phyloP scores from a whole-genome alignment of 1,140 invertebrate species.

The Mycetomoellerius zeteki region DNA sequence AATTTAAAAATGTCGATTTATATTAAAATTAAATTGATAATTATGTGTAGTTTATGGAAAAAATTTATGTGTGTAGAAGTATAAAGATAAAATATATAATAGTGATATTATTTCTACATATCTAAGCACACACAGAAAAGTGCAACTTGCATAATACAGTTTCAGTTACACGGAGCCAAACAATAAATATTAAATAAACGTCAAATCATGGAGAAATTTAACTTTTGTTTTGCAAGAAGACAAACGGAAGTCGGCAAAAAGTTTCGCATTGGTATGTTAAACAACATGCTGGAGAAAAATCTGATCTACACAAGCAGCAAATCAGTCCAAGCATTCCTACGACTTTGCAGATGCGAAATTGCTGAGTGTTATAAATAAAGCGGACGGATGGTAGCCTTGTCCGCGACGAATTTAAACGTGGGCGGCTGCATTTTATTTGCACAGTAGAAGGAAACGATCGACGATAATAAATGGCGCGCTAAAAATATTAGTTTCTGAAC shows the following conservation, averaged over 20 bases:
- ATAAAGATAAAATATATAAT: neutral
- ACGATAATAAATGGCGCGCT: slow-evolving; percentile 52
- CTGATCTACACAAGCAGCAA: neutral
- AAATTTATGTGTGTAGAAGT: neutral
- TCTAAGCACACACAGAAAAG: neutral
- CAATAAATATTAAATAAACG: neutral
- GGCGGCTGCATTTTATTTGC: slow-evolving; percentile 54
- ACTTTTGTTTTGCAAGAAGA: neutral
- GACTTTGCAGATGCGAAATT: slow-evolving; percentile 29
- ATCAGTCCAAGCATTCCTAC: slow-evolving; percentile 18
- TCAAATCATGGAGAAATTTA: neutral
- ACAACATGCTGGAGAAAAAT: slow-evolving; percentile 38
- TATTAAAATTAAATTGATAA: neutral
- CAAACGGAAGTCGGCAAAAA: slow-evolving; percentile 17
- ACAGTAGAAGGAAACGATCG: slow-evolving; percentile 56
- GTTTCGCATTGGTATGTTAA: slow-evolving; percentile 24
- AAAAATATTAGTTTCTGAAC: slow-evolving; percentile 45
- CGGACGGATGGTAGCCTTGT: slow-evolving; percentile 37
- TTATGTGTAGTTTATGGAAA: neutral
- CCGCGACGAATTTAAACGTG: slow-evolving; percentile 53
- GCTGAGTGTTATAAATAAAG: slow-evolving; percentile 59
- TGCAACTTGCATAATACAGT: neutral
- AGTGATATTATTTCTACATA: neutral
- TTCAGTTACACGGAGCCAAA: neutral
- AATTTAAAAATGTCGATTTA: slow-evolving; percentile 4